A percentile compares a stretch with the other conserved stretches of the same genome.
Evolutionary conservation across 2,888 invertebrate species (phyloP).

Genomic region (Maniola hyperantus): DNA sequence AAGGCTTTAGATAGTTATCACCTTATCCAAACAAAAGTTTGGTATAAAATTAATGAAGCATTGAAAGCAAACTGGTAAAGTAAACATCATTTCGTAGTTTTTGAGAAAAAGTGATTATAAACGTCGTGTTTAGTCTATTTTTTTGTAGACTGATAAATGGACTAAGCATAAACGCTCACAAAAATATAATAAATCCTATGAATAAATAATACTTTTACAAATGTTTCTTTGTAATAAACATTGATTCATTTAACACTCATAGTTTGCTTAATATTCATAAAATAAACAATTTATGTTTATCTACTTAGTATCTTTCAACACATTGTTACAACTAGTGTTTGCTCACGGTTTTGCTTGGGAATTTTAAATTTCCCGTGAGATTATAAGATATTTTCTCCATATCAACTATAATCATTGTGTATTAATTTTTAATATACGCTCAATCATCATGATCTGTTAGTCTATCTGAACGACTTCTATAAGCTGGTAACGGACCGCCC

Average conservation of each 20-base stretch:
- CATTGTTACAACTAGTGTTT: no score
- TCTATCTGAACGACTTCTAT: no score
- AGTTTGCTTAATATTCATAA: background rate
- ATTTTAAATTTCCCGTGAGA: no score
- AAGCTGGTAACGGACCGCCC: no score
- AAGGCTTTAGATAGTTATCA: constrained; percentile 41
- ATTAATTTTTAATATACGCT: no score
- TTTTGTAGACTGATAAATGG: background rate
- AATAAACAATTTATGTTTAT: no score
- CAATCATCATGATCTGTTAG: no score
- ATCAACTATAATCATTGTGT: no score
- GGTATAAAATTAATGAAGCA: constrained; percentile 68
- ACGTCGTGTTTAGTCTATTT: background rate
- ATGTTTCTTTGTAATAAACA: background rate
- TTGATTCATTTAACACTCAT: background rate
- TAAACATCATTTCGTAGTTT: constrained; percentile 52
- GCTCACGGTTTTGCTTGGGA: no score
- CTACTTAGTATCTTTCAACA: no score
- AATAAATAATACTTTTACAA: background rate
- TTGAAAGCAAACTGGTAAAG: constrained; percentile 57
- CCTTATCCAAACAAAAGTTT: constrained; percentile 55
- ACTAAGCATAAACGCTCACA: background rate
- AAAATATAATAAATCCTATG: constrained; percentile 1
- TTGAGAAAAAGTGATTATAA: constrained; percentile 39
- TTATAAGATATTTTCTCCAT: no score